Base-by-base conservation (phyloP, 2,113 vertebrate species). In the Cottus gobio region DNA sequence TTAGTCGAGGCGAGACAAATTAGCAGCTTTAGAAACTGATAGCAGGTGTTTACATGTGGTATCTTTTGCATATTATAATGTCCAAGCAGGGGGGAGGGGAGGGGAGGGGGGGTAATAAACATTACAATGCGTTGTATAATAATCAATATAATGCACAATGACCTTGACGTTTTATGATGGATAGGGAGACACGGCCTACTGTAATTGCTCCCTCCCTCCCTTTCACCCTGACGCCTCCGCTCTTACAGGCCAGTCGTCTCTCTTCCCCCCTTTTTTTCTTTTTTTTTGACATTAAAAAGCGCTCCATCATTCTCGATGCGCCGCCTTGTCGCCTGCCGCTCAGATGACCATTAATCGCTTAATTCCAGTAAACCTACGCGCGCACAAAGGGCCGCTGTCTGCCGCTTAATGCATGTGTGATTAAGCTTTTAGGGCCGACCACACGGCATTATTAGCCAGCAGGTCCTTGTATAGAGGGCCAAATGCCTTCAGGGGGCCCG, bases 261-360 rank as follows among this genome's bases (percentile, higher is more conserved):
- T 26, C 26, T 30, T n/a, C 69, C 36, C 24, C 24, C 26, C 82
- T 69, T 75, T 28, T 24, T 68, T 82, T 71, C 75, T 28, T 30
- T 71, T 62, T 82, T 80, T 85, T 71, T 80, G 87, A 95, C 95
- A 97, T 96, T 96, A 96, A 96, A 96, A 95, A 96, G 80, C 93
- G 88, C 95, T 96, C 96, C 94, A 95, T 98, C 97, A 97, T 97
- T 95, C 86, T 96, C 95, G 95, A 95, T 96, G 94, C 94, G 96
- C 94, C 93, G 93, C 95, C 89, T 95, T 93, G 94, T 93, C 96
- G 95, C 96, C 96, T 96, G 96, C 96, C 96, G 95, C 96, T 95
- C 96, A 94, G 94, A 95, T 96, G 96, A 96, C 97, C 96, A 95
- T 96, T 98, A 97, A 98, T 97, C 96, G 95, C 97, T 96, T 98